phyloP scores from a whole-genome alignment of 2,113 vertebrate species.

The Haemorhous mexicanus region DNA sequence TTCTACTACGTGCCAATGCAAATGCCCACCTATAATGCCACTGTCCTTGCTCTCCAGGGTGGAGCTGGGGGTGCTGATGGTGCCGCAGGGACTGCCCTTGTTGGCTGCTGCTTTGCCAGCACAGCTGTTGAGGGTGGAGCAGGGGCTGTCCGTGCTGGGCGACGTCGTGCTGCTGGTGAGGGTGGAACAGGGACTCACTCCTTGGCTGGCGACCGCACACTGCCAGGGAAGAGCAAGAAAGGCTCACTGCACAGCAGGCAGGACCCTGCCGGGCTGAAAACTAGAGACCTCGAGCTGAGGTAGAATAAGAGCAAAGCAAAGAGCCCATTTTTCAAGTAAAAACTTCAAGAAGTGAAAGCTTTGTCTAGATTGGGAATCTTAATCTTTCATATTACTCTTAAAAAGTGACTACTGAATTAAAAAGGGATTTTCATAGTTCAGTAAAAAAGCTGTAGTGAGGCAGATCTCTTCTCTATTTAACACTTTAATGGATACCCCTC shows the following conservation, averaged over 20 bases:
- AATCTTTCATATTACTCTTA: background rate
- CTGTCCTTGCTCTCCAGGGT: constrained; percentile 99
- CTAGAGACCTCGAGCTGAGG: background rate
- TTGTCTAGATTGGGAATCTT: background rate
- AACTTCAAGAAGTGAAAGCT: background rate
- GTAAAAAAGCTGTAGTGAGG: background rate
- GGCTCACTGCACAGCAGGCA: background rate
- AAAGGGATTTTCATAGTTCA: background rate
- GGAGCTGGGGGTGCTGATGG: constrained; percentile 95
- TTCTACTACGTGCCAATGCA: background rate
- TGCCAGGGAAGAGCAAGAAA: constrained; percentile 49
- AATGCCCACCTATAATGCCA: constrained; percentile 92
- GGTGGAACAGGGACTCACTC: constrained; percentile 93
- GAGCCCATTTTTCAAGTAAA: background rate
- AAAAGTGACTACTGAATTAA: background rate
- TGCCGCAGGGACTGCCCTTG: constrained; percentile 89
- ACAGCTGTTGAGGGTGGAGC: constrained; percentile 94
- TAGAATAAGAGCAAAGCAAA: background rate
- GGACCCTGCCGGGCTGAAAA: background rate
- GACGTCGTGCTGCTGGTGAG: constrained; percentile 95
- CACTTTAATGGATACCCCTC: background rate
- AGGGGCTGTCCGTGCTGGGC: constrained; percentile 92
- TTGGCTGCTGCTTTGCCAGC: constrained; percentile 75
- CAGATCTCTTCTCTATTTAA: constrained; percentile 15
- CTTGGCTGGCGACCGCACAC: constrained; percentile 81